Evolutionary conservation across 2,888 invertebrate genomes (phyloP), one percentile per base, ranked within the genome.

Genomic region (Autographa gamma): DNA sequence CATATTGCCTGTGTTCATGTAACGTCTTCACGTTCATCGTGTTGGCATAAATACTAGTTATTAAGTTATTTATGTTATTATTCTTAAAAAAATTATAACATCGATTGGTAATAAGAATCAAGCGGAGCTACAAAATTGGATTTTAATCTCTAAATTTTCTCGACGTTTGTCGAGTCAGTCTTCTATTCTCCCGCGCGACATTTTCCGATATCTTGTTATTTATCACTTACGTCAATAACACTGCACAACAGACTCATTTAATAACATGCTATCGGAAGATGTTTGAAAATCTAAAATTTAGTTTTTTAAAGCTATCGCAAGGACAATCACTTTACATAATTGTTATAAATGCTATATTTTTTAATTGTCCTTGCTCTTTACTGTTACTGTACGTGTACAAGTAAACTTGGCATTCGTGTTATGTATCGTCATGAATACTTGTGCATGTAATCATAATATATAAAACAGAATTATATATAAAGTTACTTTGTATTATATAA

Each of bases 101-200:
- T 85, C 91, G 75, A 91, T 93, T 93, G 92, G 93, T 89, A 89
- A 89, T 85, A 85, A 88, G 83, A 92, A 90, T 93, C 94, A 93
- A 94, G 94, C 93, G 93, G 93, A 93, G 93, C 92, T 93, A 93
- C 91, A 78, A 93, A 93, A 93, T 93, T 93, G 88, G 88, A 93
- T 92, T 92, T 74, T 87, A 87, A 73, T 76, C 84, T 82, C 89
- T 88, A 86, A 88, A 90, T 91, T 90, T 89, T 83, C 73, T 89
- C 86, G 85, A 89, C 86, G 66, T 76, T 86, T 78, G 86, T 91
- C 88, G 85, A 86, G 83, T 80, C 87, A 86, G 83, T 80, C 87
- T 90, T 90, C 86, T 86, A 85, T 84, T 86, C 85, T 88, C 81
- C 86, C 86, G 86, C 88, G 85, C 80, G 81, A 75, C 59, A 69